Conservation (phyloP, 2,113 vertebrate species). For the Rana temporaria region DNA sequence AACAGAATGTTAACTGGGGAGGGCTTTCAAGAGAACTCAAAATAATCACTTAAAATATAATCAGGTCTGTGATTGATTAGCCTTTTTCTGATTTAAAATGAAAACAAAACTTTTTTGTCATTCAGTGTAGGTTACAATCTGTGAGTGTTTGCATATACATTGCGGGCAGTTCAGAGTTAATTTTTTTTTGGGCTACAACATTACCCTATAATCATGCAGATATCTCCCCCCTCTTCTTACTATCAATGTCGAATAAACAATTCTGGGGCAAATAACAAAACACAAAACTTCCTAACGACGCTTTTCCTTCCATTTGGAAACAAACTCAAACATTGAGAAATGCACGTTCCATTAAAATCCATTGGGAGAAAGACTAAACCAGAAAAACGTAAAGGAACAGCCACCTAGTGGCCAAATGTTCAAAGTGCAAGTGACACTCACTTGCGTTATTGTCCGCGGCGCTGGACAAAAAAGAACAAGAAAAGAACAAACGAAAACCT, state of each 20-base stretch:
- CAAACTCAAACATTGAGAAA: neutral
- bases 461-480: neutral
- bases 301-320: neutral
- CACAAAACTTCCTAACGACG: too few species aligned
- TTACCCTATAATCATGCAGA: too few species aligned
- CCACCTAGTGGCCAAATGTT: slow-evolving; percentile 41
- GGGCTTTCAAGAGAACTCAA: neutral
- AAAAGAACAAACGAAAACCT: too few species aligned
- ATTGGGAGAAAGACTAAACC: neutral
- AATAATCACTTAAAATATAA: neutral
- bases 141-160: neutral
- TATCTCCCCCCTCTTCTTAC: too few species aligned
- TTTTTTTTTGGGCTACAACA: too few species aligned
- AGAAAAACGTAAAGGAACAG: neutral
- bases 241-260: too few species aligned
- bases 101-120: neutral
- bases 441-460: neutral
- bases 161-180: too few species aligned
- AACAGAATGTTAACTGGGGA: neutral
- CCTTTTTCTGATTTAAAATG: neutral
- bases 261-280: neutral
- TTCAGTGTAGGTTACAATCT: neutral
- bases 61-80: neutral
- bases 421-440: neutral
- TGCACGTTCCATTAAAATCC: slow-evolving; percentile 12